phyloP scores from a whole-genome alignment of 92 coral and sea anemone genomes.

The Umimayanthus chanpuru region DNA sequence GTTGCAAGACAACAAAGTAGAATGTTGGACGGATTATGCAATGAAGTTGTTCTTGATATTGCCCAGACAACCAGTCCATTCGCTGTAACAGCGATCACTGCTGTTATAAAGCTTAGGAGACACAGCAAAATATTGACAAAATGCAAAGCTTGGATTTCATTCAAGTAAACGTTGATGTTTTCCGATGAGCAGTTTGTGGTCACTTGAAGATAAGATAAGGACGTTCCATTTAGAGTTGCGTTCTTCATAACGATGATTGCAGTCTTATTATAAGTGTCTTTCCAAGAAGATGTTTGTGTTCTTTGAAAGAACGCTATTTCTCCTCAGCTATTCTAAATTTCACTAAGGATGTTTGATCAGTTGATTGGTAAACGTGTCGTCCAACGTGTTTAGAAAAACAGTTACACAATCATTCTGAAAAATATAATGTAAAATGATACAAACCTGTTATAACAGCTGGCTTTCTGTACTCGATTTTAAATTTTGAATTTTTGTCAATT shows the following conservation, averaged over 20 bases:
- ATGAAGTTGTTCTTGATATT: conserved; percentile 1
- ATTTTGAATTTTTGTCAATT: too few relatives aligned
- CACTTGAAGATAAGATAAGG: not conserved
- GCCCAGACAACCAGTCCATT: conserved; percentile 44
- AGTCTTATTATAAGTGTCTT: not conserved
- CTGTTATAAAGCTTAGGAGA: not conserved
- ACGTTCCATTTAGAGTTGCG: not conserved
- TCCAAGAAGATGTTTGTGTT: not conserved
- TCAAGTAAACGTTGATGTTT: not conserved
- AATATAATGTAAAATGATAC: too few relatives aligned
- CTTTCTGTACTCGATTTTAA: too few relatives aligned
- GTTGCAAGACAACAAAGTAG: conserved; percentile 47
- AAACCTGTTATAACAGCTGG: too few relatives aligned
- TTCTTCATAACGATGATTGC: not conserved
- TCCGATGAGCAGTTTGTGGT: not conserved
- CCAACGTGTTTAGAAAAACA: not conserved
- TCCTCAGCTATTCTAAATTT: not conserved
- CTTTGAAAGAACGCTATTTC: not conserved
- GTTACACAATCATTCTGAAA: too few relatives aligned
- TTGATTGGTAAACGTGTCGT: not conserved
- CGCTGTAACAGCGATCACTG: conserved; percentile 30
- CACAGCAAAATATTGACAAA: not conserved
- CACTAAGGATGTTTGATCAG: not conserved
- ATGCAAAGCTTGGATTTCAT: not conserved
- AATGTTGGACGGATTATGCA: conserved; percentile 36